phyloP scores from a whole-genome alignment of 2,888 invertebrate genomes.

The Acrocyrtus sp. region DNA sequence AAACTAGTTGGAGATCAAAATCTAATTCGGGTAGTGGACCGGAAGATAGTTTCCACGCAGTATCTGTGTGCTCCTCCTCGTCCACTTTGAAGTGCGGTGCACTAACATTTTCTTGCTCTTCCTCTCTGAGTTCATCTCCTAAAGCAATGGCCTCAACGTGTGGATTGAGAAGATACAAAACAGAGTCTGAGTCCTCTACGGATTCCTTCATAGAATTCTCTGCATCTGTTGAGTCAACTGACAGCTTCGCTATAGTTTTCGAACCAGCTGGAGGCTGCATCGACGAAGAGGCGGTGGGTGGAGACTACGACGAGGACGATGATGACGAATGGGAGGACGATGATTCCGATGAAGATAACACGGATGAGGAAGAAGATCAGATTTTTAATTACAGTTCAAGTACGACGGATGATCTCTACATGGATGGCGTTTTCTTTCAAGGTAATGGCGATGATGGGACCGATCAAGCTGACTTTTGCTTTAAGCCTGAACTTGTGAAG shows the following conservation, averaged over 20 bases:
- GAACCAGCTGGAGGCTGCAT: slow-evolving; percentile 6
- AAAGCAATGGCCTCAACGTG: slow-evolving; percentile 17
- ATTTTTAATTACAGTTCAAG: slow-evolving; percentile 13
- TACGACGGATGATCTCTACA: slow-evolving; percentile 14
- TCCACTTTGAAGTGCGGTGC: slow-evolving; percentile 7
- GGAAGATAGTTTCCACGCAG: slow-evolving; percentile 11
- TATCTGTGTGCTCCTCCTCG: slow-evolving; percentile 22
- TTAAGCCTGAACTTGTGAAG: not conserved
- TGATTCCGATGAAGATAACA: slow-evolving; percentile 15
- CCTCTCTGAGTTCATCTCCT: slow-evolving; percentile 9
- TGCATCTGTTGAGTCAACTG: slow-evolving; percentile 35
- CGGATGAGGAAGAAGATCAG: slow-evolving; percentile 25
- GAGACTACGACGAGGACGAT: slow-evolving; percentile 10
- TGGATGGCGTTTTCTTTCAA: slow-evolving; percentile 25
- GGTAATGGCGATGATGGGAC: slow-evolving; percentile 11
- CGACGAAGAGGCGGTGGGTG: slow-evolving; percentile 14
- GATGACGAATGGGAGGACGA: slow-evolving; percentile 27
- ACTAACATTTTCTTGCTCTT: slow-evolving; percentile 19
- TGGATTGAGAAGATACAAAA: not conserved
- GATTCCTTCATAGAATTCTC: slow-evolving; percentile 40
- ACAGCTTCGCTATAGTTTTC: slow-evolving; percentile 38
- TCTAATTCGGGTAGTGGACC: not conserved
- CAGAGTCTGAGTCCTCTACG: slow-evolving; percentile 39
- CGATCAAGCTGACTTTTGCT: slow-evolving; percentile 2
- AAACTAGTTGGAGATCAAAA: slow-evolving; percentile 17